These are phyloP conservation scores for Phyllotreta striolata DNA, from an alignment of 2,888 invertebrate genomes.

Conservation along the genomic window DNA sequence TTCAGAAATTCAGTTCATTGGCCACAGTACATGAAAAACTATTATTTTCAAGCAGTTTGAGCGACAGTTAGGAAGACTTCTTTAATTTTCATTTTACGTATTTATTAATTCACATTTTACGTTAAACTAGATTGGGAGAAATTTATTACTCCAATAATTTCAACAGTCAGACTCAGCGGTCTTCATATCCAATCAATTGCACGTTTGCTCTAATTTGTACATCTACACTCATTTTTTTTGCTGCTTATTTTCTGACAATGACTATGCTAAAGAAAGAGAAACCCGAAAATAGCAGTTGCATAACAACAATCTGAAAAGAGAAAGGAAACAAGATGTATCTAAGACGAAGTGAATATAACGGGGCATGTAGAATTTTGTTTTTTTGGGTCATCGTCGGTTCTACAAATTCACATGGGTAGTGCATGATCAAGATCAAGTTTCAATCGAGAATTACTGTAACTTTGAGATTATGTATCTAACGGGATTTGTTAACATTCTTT, in stretches of 20 bases:
- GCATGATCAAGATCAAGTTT: slow-evolving; percentile 31
- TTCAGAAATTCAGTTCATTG: slow-evolving; percentile 13
- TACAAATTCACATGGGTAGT: slow-evolving; percentile 29
- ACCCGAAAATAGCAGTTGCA: slow-evolving; percentile 38
- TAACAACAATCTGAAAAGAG: slow-evolving; percentile 36
- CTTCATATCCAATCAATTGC: slow-evolving; percentile 10
- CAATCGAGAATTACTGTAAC: slow-evolving; percentile 14
- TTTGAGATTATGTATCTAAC: slow-evolving; percentile 8
- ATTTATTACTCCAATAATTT: too few relatives aligned
- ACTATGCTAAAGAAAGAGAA: slow-evolving; percentile 39
- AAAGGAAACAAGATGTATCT: slow-evolving; percentile 36
- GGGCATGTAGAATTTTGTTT: slow-evolving; percentile 33
- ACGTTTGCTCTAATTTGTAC: background rate
- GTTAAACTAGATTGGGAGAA: background rate
- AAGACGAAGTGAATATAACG: slow-evolving; percentile 35
- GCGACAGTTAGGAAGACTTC: too few relatives aligned
- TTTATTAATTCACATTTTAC: too few relatives aligned
- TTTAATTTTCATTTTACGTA: too few relatives aligned
- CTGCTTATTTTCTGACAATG: slow-evolving; percentile 24
- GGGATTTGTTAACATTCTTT: slow-evolving; percentile 6
- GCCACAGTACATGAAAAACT: slow-evolving; percentile 8
- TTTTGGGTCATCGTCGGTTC: slow-evolving; percentile 35
- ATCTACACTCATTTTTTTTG: slow-evolving; percentile 26
- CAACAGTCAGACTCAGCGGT: too few relatives aligned
- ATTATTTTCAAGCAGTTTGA: too few relatives aligned